Evolutionary conservation across 2,113 vertebrate genomes (phyloP).

Genomic region (Panurus biarmicus): DNA sequence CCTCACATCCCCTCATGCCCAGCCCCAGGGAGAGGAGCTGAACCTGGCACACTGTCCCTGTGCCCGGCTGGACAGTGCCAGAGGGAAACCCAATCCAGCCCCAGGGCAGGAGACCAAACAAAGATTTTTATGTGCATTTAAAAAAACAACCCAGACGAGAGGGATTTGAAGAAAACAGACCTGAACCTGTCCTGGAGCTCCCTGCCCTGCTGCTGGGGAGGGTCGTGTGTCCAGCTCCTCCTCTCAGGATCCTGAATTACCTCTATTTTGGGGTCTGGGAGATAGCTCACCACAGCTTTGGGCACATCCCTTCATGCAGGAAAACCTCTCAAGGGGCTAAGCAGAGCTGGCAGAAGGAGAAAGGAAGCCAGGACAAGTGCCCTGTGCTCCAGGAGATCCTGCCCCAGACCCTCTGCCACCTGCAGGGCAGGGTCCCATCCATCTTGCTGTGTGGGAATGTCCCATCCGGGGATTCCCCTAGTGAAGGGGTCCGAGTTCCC

Average conservation of each 20-base stretch:
- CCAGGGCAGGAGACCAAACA: background rate
- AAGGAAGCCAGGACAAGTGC: background rate
- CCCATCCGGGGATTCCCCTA: background rate
- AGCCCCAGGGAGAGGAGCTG: background rate
- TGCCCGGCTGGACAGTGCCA: background rate
- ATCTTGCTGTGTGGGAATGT: background rate
- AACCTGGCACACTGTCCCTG: background rate
- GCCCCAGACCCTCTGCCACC: background rate
- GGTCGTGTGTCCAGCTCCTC: background rate
- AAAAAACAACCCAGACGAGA: background rate
- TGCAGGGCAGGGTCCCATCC: background rate
- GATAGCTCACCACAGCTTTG: background rate
- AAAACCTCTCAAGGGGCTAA: background rate
- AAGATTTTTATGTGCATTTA: background rate
- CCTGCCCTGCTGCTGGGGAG: background rate
- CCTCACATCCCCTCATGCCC: rapidly evolving
- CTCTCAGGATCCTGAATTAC: background rate
- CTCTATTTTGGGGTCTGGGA: background rate
- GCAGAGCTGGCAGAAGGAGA: background rate
- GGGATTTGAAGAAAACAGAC: constrained; percentile 24
- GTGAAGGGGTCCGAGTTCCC: rapidly evolving
- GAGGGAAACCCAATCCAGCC: constrained; percentile 39
- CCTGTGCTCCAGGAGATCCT: background rate
- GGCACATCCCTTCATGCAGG: background rate
- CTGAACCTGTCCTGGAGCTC: background rate